A percentile compares a stretch with the other conserved stretches of the same genome.
Conservation (phyloP, 1,140 invertebrate species). For the Archivesica marissinica region DNA sequence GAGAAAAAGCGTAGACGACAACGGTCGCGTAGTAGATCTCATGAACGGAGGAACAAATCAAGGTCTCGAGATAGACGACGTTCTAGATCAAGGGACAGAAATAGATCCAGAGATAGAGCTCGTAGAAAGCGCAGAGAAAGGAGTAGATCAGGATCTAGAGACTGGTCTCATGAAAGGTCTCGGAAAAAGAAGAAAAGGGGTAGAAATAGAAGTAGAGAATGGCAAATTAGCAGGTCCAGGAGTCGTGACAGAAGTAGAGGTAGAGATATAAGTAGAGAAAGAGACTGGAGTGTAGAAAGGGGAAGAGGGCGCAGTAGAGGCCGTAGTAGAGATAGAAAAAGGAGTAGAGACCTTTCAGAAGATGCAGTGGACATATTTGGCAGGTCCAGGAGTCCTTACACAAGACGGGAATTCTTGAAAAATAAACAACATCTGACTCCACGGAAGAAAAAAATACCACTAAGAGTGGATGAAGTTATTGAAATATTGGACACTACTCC, state of each 20-base stretch:
- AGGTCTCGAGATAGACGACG: conserved; percentile 70
- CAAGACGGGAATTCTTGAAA: conserved; percentile 47
- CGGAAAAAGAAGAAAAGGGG: conserved; percentile 43
- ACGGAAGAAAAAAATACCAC: conserved; percentile 6
- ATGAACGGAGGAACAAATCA: conserved; percentile 50
- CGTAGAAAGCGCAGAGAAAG: conserved; percentile 73
- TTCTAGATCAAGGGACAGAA: conserved; percentile 44
- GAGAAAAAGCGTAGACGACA: conserved; percentile 26
- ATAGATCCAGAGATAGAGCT: conserved; percentile 62
- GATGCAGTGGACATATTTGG: conserved; percentile 56
- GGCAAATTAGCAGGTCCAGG: conserved; percentile 76
- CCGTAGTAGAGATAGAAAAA: conserved; percentile 69
- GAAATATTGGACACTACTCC: conserved; percentile 13
- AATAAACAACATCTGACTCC: conserved; percentile 65
- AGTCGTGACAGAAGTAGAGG: conserved; percentile 62
- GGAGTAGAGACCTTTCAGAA: conserved; percentile 62
- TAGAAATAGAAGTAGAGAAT: conserved; percentile 67
- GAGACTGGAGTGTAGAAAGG: conserved; percentile 68
- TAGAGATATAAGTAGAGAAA: conserved; percentile 20
- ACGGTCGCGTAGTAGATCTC: conserved; percentile 28
- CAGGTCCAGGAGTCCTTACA: conserved; percentile 35
- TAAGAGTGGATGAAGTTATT: not conserved
- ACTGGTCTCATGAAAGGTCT: conserved; percentile 60
- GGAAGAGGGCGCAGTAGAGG: conserved; percentile 66
- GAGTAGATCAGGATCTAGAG: conserved; percentile 70